Evolutionary conservation across 2,888 invertebrate species (phyloP), one percentile per base, ranked within the genome.

Genomic region (Ormyrus labotus): DNA sequence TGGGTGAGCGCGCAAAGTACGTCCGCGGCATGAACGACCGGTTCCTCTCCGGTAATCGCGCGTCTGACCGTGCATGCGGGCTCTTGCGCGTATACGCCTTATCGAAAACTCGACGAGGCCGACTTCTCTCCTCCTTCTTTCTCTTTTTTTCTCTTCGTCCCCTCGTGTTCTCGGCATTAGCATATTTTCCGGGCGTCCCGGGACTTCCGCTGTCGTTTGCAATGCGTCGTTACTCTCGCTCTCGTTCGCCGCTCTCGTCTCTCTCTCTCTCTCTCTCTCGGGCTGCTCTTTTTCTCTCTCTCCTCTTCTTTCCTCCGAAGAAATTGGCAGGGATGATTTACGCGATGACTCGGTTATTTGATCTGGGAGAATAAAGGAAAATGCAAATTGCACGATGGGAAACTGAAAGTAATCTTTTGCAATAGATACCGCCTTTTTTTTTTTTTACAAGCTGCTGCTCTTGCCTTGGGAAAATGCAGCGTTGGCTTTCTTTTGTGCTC

Each of bases 281-380:
- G 34, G 9, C 53, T 55, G 57, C 8, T 61, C 55, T 69, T 45
- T 53, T 34, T 47, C 11, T 61, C n/a, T 73, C 11, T 10, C 53
- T 10, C 11, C 11, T 2, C 19, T 55, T 19, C 11, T 13, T 34
- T 65, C n/a, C 60, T 55, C 19, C 11, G 19, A 64, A 65, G 48
- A 57, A 64, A 76, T 65, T 53, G 64, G 70, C 77, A 57, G 51
- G 65, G 65, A 72, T 78, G 78, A 78, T 78, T 72, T 78, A 78
- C 72, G 67, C 78, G 78, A 78, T 78, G 72, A 78, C 72, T 78
- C 45, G 47, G 51, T 58, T 48, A 64, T 63, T 69, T 47, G 50
- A 61, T 68, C 53, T 13, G 13, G 47, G 61, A 34, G 70, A 50
- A 71, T 65, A 71, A 71, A 71, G 71, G 47, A 65, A 71, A 58